These are phyloP conservation scores for Mesocentrotus franciscanus DNA, from an alignment of 53 echinoderm and acorn worm species.

Conservation along the genomic window DNA sequence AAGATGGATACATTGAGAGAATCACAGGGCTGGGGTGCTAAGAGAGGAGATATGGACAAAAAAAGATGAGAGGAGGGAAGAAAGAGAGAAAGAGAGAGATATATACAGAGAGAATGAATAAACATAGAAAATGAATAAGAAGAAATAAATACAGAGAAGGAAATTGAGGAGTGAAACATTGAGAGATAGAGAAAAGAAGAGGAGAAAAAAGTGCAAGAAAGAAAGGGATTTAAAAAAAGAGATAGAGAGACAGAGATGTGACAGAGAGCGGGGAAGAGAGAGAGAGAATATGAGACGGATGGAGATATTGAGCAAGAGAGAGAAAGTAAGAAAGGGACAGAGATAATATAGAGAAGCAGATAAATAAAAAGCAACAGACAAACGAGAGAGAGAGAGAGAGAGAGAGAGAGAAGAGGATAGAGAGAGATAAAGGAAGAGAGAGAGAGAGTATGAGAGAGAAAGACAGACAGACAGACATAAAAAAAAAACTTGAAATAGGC, in stretches of 20 bases:
- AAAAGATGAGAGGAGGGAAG: background rate
- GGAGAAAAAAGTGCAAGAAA: background rate
- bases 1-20: background rate
- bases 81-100: background rate
- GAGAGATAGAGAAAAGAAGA: background rate
- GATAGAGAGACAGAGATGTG: background rate
- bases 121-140: background rate
- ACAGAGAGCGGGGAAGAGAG: background rate
- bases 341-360: background rate
- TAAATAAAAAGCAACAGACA: background rate
- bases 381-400: background rate
- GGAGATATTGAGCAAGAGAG: background rate
- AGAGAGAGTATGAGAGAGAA: background rate
- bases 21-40: background rate
- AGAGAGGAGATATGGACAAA: background rate
- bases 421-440: background rate
- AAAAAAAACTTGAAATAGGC: too few species aligned
- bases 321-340: conserved; percentile 1
- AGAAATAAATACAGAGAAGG: background rate
- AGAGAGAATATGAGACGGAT: background rate
- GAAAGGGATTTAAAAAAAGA: background rate
- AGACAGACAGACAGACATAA: background rate
- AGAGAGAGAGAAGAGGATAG: background rate
- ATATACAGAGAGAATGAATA: background rate
- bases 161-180: background rate